Base-by-base conservation (phyloP, 2,888 invertebrate genomes). In the Cheilosia scutellata region DNA sequence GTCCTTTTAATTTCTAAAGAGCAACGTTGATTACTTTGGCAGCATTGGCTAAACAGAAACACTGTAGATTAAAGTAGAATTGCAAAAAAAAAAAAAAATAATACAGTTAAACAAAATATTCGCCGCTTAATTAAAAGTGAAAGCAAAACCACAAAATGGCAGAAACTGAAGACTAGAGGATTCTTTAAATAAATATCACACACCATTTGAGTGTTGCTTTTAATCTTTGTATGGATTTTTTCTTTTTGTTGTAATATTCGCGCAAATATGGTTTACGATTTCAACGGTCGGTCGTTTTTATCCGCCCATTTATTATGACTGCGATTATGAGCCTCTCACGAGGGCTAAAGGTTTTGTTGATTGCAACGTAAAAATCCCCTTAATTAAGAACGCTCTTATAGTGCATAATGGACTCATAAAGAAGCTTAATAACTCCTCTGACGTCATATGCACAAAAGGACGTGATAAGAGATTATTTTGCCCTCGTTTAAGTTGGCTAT, bases 281-380 rank as follows among this genome's bases (percentile, higher is more conserved):
- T 20, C 20, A 2, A 20, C 33, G 33, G 33, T 2, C 33, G 33
- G 31, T 42, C n/a, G 13, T 13, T n/a, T 62, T 58, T 66, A 42
- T 63, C 44, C 74, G 42, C 63, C 44, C 37, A 57, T 58, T 58
- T 65, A 80, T 84, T 42, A 60, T 60, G 53, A 16, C 58, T 25
- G 60, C 58, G 70, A 79, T 83, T 78, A 83, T 57, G 83, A 51
- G 74, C 31, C 27, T 20, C 57, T 13, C 37, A 40, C 49, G 57
- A 58, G 78, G 70, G 55, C 68, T 42, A 40, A 68, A 63, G 68
- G 72, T 71, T 84, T 71, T 84, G 84, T 84, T 84, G 84, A 84
- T 84, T 75, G 75, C 80, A 80, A 70, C 84, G 80, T 84, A 80
- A 84, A 84, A 84, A 80, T 53, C 70, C 65, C 58, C 55, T 75